Conservation (phyloP, 37 sponge, comb jelly and placozoan species). For the Diacarnus erythraeanus region DNA sequence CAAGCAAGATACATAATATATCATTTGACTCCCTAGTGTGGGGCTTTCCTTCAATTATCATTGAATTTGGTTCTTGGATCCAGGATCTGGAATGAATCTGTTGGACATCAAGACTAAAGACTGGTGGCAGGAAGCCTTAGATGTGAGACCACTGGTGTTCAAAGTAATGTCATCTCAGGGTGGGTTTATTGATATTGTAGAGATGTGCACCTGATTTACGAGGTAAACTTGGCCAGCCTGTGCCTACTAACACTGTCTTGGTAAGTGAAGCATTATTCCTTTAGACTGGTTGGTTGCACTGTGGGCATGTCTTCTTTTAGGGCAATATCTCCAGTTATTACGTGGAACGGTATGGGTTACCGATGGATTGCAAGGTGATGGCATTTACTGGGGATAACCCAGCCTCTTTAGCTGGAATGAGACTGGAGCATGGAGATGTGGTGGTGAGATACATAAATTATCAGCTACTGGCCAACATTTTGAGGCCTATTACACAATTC, state of each 20-base stretch:
- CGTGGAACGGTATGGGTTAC: slow-evolving; percentile 77
- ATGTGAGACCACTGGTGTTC: slow-evolving; percentile 41
- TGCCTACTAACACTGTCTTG: slow-evolving; percentile 68
- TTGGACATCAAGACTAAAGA: slow-evolving; percentile 76
- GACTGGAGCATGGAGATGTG: slow-evolving; percentile 80
- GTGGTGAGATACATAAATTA: slow-evolving; percentile 60
- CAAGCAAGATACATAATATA: too few species aligned
- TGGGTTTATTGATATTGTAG: background rate
- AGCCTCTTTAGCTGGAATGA: slow-evolving; percentile 86
- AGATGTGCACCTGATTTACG: slow-evolving; percentile 61
- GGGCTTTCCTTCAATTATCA: background rate
- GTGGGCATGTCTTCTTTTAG: slow-evolving; percentile 15
- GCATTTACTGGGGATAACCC: slow-evolving; percentile 97
- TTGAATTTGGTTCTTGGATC: background rate
- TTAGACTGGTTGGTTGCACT: slow-evolving; percentile 8
- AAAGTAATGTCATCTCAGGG: background rate
- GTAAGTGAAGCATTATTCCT: background rate
- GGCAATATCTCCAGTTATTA: slow-evolving; percentile 81
- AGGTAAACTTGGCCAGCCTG: slow-evolving; percentile 66
- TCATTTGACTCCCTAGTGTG: background rate
- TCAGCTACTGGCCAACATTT: too few species aligned
- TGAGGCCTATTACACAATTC: too few species aligned
- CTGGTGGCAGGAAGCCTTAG: slow-evolving; percentile 71
- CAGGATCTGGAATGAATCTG: slow-evolving; percentile 98
- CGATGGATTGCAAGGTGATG: slow-evolving; percentile 62